Base-by-base conservation (phyloP, 2,888 invertebrate genomes). In the Hypolimnas misippus region DNA sequence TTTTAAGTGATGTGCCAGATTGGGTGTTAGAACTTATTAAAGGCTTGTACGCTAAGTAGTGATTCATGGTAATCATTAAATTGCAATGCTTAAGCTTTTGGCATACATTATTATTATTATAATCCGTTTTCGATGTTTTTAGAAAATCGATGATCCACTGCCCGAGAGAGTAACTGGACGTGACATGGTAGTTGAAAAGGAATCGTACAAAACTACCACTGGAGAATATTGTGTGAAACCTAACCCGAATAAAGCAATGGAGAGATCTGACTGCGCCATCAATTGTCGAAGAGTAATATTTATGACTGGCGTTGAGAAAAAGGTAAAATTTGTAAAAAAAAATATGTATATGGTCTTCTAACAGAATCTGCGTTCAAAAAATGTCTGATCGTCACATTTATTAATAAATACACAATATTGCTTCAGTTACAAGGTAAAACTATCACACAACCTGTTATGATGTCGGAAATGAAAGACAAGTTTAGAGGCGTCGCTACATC, bases 231-330 rank as follows among this genome's bases (percentile, higher is more conserved):
- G 89, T 65, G 86, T 89, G 4, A 90, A 91, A 42, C 89, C 91
- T 0, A 92, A 92, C 65, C 90, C 90, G 1, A 91, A 91, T 67
- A 91, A 91, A 59, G 90, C 90, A 0, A 91, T 87, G 88, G 92
- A 92, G 69, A 72, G 90, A 3, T 68, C 89, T 0, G 92, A 91
- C 63, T 86, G 89, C 63, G 68, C 83, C 12, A 89, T 89, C 59
- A 90, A 91, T 71, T 89, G 89, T 60, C 76, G 82, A 8, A 73
- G 87, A 31, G 89, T 90, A 12, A 80, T 76, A 50, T 92, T 76
- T 62, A 87, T 92, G 88, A 92, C 89, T 51, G 86, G 83, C 1
- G 86, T 90, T 7, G 90, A 91, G 44, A 91, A 90, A 75, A 73
- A 74, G 67, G 91, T 90, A 62, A 10, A 2, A 6, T 19, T 3